These are phyloP conservation scores for Peromyscus maniculatus DNA, from an alignment of 2,113 vertebrate genomes.

Conservation along the genomic window DNA sequence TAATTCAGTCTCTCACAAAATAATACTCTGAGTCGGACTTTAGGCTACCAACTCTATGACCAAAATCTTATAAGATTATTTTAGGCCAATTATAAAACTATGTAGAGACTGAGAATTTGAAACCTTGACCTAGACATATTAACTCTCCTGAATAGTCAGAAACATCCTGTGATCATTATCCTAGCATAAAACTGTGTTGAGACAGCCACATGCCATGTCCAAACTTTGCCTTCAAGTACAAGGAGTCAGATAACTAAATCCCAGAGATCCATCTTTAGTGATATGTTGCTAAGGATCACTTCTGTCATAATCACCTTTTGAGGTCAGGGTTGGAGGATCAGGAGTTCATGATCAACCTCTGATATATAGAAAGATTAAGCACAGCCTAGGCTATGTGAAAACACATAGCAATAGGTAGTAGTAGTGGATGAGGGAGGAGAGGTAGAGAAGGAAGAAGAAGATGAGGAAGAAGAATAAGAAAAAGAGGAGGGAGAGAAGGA, in stretches of 20 bases:
- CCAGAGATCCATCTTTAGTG: neutral
- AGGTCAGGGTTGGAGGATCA: neutral
- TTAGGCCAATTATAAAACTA: neutral
- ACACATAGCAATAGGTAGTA: neutral
- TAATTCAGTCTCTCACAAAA: neutral
- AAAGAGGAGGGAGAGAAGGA: neutral
- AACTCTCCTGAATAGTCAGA: neutral
- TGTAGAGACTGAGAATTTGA: neutral
- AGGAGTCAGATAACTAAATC: neutral
- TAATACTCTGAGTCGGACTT: neutral
- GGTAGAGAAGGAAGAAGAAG: neutral
- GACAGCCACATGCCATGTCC: neutral
- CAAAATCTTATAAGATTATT: neutral
- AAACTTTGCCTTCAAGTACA: neutral
- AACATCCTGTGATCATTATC: neutral
- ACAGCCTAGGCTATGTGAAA: neutral
- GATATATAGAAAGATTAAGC: neutral
- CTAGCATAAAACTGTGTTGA: neutral
- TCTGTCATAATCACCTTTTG: neutral
- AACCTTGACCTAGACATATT: neutral
- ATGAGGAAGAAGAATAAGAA: neutral
- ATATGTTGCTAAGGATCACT: neutral
- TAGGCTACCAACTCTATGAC: neutral
- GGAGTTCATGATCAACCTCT: neutral
- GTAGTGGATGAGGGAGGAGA: neutral